Conservation (phyloP, 2,797 vertebrate species). For the Liparis tanakae region DNA sequence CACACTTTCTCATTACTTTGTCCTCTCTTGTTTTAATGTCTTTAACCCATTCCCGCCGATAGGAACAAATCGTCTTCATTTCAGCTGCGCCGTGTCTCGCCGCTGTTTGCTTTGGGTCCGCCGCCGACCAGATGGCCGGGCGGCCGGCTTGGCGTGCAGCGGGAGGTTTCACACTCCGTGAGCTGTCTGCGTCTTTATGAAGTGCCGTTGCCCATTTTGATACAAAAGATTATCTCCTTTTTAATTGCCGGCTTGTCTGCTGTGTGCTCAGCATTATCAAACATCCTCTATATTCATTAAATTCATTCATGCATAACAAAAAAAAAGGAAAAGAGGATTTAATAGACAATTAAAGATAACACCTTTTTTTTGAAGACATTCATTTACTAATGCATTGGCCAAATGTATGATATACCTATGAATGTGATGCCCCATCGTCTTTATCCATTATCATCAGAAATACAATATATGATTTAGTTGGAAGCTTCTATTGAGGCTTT, state of each 20-base stretch:
- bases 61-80: neutral
- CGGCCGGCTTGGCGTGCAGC: neutral
- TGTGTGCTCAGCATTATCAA: neutral
- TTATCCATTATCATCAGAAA: neutral
- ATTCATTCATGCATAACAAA: neutral
- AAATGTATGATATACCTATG: neutral
- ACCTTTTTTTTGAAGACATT: neutral
- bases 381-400: neutral
- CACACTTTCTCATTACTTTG: constrained; percentile 26
- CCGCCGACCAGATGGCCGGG: neutral
- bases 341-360: neutral
- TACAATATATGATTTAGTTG: neutral
- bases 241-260: constrained; percentile 1
- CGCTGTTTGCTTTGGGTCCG: constrained; percentile 13
- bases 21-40: constrained; percentile 29
- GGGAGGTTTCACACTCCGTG: neutral
- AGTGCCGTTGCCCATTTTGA: neutral
- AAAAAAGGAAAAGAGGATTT: neutral
- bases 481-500: neutral
- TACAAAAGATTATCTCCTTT: neutral
- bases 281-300: neutral
- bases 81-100: neutral
- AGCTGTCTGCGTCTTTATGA: neutral
- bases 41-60: constrained; percentile 3
- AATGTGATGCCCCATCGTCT: neutral